Base-by-base conservation (phyloP, 2,113 vertebrate genomes). In the Callopanchax toddi region DNA sequence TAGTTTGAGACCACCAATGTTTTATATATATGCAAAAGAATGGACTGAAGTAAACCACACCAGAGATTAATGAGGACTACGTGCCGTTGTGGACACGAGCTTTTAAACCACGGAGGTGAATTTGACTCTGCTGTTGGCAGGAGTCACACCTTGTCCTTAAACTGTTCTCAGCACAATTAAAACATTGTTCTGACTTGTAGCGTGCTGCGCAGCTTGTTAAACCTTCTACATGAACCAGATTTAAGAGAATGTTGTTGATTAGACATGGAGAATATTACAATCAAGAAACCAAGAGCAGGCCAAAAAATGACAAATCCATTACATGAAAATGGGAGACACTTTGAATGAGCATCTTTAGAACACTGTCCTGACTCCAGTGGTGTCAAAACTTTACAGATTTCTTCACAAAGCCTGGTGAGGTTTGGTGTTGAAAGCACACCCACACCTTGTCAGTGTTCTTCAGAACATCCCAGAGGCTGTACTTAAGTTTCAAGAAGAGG, bases 371-470 rank as follows among this genome's bases (percentile, higher is more conserved):
- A 67, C 43, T 60, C 50, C 29, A 22, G n/a, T 11, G 1, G 49
- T 6, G 29, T 71, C 55, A 40, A 36, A 58, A 29, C 46, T 53
- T 70, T 11, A 32, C 37, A 42, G 9, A 53, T 67, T 63, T 37
- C 44, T 62, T 59, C 36, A 15, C 17, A 56, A 81, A 76, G 26
- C 46, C 20, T 9, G 63, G 62, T 71, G 42, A 40, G 43, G 21
- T 55, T 71, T 34, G 60, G 53, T 40, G 73, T 69, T 66, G 42
- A 74, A 76, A 61, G 59, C 46, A 45, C 57, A 55, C 76, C 82
- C 81, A 82, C 84, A 85, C 64, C 78, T 72, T 69, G 74, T 74
- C 75, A 73, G 67, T 34, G 13, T 1, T 37, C 62, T 57, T 78
- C 76, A 78, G 57, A 79, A 82, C 70, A 75, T 79, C 64, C 76